Base-by-base conservation (phyloP, 2,113 vertebrate genomes). In the Lophotis ruficrista region DNA sequence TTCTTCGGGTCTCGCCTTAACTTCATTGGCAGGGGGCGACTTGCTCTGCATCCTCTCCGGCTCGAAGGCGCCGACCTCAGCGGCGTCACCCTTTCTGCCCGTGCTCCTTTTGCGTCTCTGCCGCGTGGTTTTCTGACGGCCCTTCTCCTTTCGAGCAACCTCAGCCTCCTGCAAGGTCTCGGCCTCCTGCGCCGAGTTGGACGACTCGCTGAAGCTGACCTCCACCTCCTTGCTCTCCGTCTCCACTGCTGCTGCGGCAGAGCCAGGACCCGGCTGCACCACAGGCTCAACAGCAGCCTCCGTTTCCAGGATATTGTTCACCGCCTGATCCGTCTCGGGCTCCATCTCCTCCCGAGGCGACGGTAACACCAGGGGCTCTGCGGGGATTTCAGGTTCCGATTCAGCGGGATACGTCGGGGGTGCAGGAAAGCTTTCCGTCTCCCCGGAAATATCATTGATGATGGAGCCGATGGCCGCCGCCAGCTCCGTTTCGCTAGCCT, bases 401-500 rank as follows among this genome's bases (percentile, higher is more conserved):
- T 98, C 98, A 2, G 97, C 43, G 0, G 99, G 97, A 80, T 98
- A 97, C 10, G 98, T 96, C 2, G 98, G 94, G 13, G 99, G 84
- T 22, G 99, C 96, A 31, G 99, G 98, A 88, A 99, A 99, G 86
- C 90, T 97, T 95, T 99, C 99, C 1, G 98, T 90, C 96, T 99
- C 99, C 64, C 97, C 98, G 76, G 98, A 98, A 73, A 98, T 98
- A 92, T 99, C 99, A 41, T 98, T 99, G 51, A 99, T 99, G 95
- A 99, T 99, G 79, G 99, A 99, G 81, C 99, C 99, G 3, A 99
- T 99, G 76, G 99, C 99, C 1, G 99, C 99, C 8, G 99, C 99
- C 92, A 99, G 98, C 96, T 99, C 99, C 0, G 99, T 99, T 97
- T 99, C 99, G 35, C 98, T 99, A 1, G 99, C 99, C 87, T 99